A percentile compares a stretch with the other conserved stretches of the same genome.
phyloP scores from a whole-genome alignment of 1,140 invertebrate genomes.

The Sitobion miscanthi region DNA sequence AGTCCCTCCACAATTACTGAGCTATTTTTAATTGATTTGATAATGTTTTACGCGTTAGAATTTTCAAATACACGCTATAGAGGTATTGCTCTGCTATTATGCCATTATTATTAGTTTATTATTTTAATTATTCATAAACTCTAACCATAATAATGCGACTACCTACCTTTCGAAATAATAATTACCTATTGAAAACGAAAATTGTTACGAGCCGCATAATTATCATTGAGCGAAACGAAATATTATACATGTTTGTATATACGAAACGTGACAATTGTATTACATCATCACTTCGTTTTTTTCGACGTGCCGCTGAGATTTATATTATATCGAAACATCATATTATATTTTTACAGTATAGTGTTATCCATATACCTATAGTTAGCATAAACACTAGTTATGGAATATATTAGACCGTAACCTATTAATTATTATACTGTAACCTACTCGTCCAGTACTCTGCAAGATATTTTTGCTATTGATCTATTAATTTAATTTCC shows the following conservation, averaged over 20 bases:
- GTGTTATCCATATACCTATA: background rate
- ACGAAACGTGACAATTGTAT: background rate
- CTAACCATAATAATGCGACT: background rate
- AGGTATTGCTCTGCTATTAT: background rate
- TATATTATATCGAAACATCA: background rate
- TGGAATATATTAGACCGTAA: no score
- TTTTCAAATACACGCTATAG: background rate
- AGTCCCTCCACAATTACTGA: background rate
- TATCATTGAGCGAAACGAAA: constrained; percentile 28
- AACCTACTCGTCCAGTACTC: no score
- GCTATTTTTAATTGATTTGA: constrained; percentile 27
- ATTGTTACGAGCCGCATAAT: background rate
- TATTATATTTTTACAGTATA: background rate
- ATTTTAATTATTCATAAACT: constrained; percentile 23
- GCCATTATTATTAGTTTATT: background rate
- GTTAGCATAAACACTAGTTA: background rate
- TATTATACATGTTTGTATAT: background rate
- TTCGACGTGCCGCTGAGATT: background rate
- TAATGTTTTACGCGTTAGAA: constrained; percentile 22
- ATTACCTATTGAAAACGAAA: constrained; percentile 35
- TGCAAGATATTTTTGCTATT: background rate
- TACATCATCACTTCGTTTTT: background rate
- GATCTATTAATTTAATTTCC: background rate
- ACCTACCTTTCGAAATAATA: constrained; percentile 33
- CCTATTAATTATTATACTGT: no score